A percentile compares a stretch with the other conserved stretches of the same genome.
phyloP scores from a whole-genome alignment of 35 echinoderm and acorn worm genomes.

The Strongylocentrotus purpuratus region DNA sequence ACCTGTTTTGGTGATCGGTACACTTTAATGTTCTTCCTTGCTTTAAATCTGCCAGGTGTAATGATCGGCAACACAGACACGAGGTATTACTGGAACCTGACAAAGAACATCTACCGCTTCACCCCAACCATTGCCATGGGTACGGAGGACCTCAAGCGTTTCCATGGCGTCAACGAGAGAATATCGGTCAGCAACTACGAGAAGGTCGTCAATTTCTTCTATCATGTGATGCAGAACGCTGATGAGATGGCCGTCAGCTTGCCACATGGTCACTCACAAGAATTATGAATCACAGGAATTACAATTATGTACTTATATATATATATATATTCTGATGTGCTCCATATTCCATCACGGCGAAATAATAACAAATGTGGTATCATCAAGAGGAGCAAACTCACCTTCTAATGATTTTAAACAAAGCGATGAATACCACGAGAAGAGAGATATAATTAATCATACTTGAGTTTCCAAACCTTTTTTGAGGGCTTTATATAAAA shows the following conservation, averaged over 20 bases:
- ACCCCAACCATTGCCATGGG: conserved; percentile 59
- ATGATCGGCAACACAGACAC: conserved; percentile 93
- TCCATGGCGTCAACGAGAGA: conserved; percentile 92
- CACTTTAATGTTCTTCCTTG: not conserved
- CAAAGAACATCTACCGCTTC: conserved; percentile 77
- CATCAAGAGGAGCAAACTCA: too few species aligned
- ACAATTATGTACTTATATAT: not conserved
- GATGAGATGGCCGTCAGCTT: conserved; percentile 39
- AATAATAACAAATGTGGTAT: too few species aligned
- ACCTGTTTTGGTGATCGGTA: too few species aligned
- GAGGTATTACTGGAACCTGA: conserved; percentile 58
- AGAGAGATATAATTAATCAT: too few species aligned
- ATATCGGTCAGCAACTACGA: conserved; percentile 72
- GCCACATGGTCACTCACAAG: not conserved
- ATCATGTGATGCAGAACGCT: conserved; percentile 69
- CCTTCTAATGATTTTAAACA: too few species aligned
- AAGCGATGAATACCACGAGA: too few species aligned
- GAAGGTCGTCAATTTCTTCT: conserved; percentile 75
- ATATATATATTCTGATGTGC: too few species aligned
- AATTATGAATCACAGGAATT: conserved; percentile 1
- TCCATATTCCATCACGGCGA: too few species aligned
- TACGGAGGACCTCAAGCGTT: conserved; percentile 62
- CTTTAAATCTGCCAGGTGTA: conserved; percentile 43
- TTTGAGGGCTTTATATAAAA: too few species aligned
- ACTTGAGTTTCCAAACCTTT: too few species aligned